Conservation (phyloP, 92 coral and sea anemone species). For the Phymanthus crucifer region DNA sequence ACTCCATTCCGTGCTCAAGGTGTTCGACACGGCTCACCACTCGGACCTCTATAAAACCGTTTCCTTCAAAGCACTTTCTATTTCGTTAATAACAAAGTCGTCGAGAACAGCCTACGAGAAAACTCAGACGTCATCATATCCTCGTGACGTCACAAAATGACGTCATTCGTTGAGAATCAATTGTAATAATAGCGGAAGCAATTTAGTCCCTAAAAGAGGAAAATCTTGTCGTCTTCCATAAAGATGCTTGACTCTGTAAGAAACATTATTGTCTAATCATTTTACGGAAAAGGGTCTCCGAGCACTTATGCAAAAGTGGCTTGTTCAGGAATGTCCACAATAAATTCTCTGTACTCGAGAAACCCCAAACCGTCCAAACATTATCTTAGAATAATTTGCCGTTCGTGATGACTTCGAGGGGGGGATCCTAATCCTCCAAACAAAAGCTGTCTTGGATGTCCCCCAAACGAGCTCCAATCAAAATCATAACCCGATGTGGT, state of each 20-base stretch:
- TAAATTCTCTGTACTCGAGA: background rate
- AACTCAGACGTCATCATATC: background rate
- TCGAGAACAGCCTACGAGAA: background rate
- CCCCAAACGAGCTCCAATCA: background rate
- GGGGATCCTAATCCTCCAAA: background rate
- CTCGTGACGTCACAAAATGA: background rate
- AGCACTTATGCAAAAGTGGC: background rate
- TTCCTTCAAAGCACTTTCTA: background rate
- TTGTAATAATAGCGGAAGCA: background rate
- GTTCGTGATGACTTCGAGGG: background rate
- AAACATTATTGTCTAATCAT: background rate
- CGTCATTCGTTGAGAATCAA: background rate
- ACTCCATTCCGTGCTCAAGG: background rate
- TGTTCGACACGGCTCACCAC: background rate
- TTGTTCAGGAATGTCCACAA: too few relatives aligned
- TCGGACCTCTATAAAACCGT: background rate
- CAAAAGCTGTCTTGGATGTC: background rate
- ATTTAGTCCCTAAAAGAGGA: background rate
- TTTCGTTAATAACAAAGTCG: background rate
- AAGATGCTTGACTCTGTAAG: background rate
- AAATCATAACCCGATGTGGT: background rate
- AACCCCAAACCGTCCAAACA: background rate
- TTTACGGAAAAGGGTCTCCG: background rate
- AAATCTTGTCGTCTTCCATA: background rate
- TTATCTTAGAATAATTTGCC: background rate